Evolutionary conservation across 2,797 vertebrate genomes (phyloP).

Genomic region (Phataginus tricuspis): DNA sequence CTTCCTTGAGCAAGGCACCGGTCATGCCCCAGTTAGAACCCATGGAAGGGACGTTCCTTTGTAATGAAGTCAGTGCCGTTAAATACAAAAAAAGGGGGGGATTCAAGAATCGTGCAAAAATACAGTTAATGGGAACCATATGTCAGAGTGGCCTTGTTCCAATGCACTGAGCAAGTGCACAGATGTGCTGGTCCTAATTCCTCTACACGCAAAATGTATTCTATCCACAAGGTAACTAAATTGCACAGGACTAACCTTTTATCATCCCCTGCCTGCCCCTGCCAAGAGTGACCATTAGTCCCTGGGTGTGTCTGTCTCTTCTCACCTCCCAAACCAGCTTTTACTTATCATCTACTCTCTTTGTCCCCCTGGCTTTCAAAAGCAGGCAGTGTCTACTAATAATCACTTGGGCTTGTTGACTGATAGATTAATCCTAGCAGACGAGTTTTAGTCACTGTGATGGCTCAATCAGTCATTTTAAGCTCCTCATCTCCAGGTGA

Average conservation of each 20-base stretch:
- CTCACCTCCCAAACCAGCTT: background rate
- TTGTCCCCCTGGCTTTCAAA: background rate
- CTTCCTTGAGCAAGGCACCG: constrained; percentile 41
- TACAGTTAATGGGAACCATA: constrained; percentile 69
- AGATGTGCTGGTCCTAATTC: constrained; percentile 51
- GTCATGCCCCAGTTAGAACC: constrained; percentile 44
- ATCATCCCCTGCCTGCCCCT: background rate
- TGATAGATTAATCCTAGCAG: constrained; percentile 13
- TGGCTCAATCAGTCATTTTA: background rate
- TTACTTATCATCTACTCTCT: background rate
- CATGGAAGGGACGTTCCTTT: constrained; percentile 56
- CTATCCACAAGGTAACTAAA: background rate
- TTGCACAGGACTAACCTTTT: background rate
- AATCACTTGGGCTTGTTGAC: constrained; percentile 13
- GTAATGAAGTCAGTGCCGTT: constrained; percentile 68
- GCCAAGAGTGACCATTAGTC: background rate
- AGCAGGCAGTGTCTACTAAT: background rate
- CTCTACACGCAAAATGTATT: constrained; percentile 18
- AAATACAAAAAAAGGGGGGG: background rate
- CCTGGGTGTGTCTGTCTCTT: background rate
- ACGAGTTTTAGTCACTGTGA: constrained; percentile 13
- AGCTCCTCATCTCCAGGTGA: background rate
- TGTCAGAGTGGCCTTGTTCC: constrained; percentile 52
- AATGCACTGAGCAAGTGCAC: background rate
- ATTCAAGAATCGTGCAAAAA: constrained; percentile 50